Evolutionary conservation across 2,797 vertebrate species (phyloP), one percentile per base, ranked within the genome.

Genomic region (Etheostoma nigrum): DNA sequence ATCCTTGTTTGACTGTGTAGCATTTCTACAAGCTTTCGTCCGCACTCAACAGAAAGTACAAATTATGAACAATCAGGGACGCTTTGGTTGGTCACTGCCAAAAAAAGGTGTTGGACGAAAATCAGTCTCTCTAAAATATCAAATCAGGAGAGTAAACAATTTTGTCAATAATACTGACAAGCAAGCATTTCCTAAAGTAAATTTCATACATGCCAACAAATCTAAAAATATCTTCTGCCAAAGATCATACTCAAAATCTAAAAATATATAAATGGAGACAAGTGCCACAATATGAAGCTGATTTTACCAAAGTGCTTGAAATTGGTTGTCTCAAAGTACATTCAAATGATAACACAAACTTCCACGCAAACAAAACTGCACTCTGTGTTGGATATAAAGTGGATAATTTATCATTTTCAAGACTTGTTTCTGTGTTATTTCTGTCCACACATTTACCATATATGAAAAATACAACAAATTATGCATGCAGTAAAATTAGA

Each of bases 21-120:
- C 54, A 72, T 69, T 74, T 85, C 54, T 60, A 21, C 73, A 81
- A 65, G 30, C 36, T 19, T 61, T 23, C 63, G 61, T 73, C 30
- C 63, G 55, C 16, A 1, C 66, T 72, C 23, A 57, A 57, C 48
- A 77, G 40, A 74, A 16, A 74, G 19, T 42, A 70, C 54, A 71
- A 74, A 66, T 64, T 9, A 42, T 49, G 14, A 74, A 69, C 44
- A 79, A 78, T 78, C 25, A 59, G 23, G 23, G 52, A 10, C 67
- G 52, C 15, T 74, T 83, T 74, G 65, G 44, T 81, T 68, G 55
- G 25, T 78, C 30, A 16, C 74, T 69, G 72, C 49, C 55, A 68
- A 73, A 69, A 72, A 36, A 67, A 9, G 40, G 27, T 13, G 62
- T 36, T 19, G n/a, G 52, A 57, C 48, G 15, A 0, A 15, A 14